Evolutionary conservation across 2,113 vertebrate genomes (phyloP), one percentile per base, ranked within the genome.

Genomic region (Microtus pennsylvanicus): DNA sequence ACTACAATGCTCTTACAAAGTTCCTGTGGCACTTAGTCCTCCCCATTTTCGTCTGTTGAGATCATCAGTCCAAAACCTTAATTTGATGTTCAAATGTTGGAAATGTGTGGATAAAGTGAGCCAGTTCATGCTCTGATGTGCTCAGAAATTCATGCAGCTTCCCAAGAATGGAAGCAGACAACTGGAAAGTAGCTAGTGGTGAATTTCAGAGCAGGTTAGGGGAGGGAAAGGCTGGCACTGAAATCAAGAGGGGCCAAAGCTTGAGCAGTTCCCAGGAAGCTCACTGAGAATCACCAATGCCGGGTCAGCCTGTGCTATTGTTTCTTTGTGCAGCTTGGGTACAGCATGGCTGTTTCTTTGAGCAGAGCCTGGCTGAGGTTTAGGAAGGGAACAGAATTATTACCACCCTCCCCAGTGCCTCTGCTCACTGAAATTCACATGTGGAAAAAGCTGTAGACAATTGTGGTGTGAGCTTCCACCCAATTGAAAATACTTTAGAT

Each of bases 71-170:
- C 74, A 52, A 87, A 81, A 55, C 45, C 89, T 93, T 96, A 96
- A 97, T 95, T 96, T 88, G 93, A 96, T 97, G 80, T 67, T 92
- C 95, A 96, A 91, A 89, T 97, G 87, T 97, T 96, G 86, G 77
- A 96, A 93, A 93, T 45, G 63, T 91, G 72, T 96, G 94, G 90
- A 67, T 76, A 76, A 94, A 70, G 89, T 93, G 94, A 96, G 80
- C 96, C 93, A 88, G 4, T 95, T 81, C 70, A 74, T 67, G 89
- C 70, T 83, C 77, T 52, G 70, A 55, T 91, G 74, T 22, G 47
- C 92, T 90, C 1, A 80, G 52, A 95, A 91, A 74, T 67, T 89
- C 67, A 10, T 5, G 2, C 52, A 90, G 72, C 67, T 89, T 94
- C 70, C 50, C 35, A 58, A 72, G 69, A 91, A 96, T 94, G 93